A percentile compares a stretch with the other conserved stretches of the same genome.
These are phyloP conservation scores for Hypothenemus hampei DNA, from an alignment of 1,140 invertebrate genomes.

Conservation along the genomic window DNA sequence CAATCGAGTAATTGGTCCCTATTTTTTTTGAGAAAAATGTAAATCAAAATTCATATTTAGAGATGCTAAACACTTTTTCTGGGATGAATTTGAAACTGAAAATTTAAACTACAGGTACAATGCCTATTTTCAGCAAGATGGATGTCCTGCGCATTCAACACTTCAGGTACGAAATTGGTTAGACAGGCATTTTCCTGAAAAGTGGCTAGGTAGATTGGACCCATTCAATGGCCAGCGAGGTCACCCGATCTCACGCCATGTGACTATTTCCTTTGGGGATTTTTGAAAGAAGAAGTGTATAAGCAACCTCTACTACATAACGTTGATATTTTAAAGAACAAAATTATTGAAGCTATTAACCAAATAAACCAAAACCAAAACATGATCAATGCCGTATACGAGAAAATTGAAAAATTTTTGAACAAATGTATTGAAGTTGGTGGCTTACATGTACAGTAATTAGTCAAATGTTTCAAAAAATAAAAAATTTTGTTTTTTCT, in stretches of 20 bases:
- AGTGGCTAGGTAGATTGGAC: not conserved
- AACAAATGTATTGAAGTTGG: not conserved
- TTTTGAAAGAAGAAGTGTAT: too few relatives aligned
- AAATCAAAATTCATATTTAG: not conserved
- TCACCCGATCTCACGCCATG: not conserved
- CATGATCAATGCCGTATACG: too few relatives aligned
- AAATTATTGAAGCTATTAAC: not conserved
- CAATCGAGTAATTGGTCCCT: not conserved
- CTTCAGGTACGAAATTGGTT: slow-evolving; percentile 4
- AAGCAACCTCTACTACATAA: not conserved
- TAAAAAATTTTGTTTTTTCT: not conserved
- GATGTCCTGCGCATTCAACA: not conserved
- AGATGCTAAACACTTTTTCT: not conserved
- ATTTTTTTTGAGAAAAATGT: not conserved
- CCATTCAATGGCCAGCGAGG: not conserved
- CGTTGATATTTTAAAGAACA: not conserved
- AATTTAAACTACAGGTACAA: not conserved
- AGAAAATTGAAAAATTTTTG: not conserved
- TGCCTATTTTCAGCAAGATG: not conserved
- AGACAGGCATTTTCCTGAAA: slow-evolving; percentile 5
- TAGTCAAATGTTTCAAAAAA: not conserved
- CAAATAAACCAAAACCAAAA: not conserved
- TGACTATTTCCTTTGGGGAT: not conserved
- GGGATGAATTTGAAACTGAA: not conserved
- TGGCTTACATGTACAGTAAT: not conserved